These are phyloP conservation scores for Potamarius usumacintae DNA, from an alignment of 2,113 vertebrate species.

Conservation along the genomic window DNA sequence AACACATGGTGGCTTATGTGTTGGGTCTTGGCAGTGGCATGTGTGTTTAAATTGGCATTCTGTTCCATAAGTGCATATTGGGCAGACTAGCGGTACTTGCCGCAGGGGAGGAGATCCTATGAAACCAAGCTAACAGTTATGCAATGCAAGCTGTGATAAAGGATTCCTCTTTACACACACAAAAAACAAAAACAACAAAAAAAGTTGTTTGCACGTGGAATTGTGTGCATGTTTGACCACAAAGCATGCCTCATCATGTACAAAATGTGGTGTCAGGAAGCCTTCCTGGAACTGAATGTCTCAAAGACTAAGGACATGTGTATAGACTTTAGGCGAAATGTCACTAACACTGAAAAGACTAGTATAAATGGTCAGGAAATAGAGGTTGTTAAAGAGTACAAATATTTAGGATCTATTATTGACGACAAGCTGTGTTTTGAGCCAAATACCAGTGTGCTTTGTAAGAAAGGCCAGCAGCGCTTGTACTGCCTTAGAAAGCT, in stretches of 20 bases:
- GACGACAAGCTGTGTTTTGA: too few species aligned
- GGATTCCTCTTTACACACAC: not conserved
- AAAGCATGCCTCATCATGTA: not conserved
- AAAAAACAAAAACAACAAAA: not conserved
- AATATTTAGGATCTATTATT: too few species aligned
- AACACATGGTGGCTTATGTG: not conserved
- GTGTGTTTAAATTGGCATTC: constrained; percentile 7
- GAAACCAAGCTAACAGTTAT: constrained; percentile 5
- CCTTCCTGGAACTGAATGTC: too few species aligned
- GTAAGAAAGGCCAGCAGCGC: too few species aligned
- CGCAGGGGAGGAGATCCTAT: not conserved
- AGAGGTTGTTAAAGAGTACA: too few species aligned
- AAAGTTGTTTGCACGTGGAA: not conserved
- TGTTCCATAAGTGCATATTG: not conserved
- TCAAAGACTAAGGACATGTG: too few species aligned
- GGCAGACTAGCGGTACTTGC: not conserved
- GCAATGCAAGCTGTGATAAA: not conserved
- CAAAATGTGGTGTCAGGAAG: too few species aligned
- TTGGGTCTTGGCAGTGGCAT: not conserved
- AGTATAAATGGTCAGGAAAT: too few species aligned
- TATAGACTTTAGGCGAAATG: too few species aligned
- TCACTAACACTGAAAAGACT: too few species aligned
- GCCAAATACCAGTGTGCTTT: too few species aligned
- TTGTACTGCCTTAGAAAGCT: too few species aligned
- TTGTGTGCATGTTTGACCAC: not conserved